phyloP scores from a whole-genome alignment of 2,797 vertebrate species.

The Anolis apletophallus region DNA sequence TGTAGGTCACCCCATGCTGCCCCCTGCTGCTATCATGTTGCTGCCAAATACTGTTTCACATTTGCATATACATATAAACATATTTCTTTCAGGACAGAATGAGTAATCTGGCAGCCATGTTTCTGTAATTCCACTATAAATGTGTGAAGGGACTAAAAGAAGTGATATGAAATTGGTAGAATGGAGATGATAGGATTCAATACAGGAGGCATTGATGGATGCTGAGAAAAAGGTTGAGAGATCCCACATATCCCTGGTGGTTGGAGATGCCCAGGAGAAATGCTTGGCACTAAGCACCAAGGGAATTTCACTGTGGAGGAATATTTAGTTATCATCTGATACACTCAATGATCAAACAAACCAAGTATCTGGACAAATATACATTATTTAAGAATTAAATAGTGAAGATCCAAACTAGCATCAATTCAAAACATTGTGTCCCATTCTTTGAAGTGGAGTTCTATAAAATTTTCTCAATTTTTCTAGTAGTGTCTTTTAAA shows the following conservation, averaged over 20 bases:
- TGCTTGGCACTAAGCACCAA: conserved; percentile 64
- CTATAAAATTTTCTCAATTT: conserved; percentile 22
- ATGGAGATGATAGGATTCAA: conserved; percentile 47
- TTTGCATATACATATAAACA: conserved; percentile 59
- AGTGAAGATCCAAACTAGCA: conserved; percentile 49
- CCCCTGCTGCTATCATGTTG: conserved; percentile 53
- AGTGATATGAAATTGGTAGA: conserved; percentile 33
- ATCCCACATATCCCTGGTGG: conserved; percentile 33
- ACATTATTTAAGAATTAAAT: conserved; percentile 60
- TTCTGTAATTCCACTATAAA: conserved; percentile 61
- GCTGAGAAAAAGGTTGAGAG: conserved; percentile 46
- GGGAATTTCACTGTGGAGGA: conserved; percentile 59
- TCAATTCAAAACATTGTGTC: conserved; percentile 43
- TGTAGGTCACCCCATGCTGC: conserved; percentile 68
- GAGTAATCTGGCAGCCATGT: conserved; percentile 67
- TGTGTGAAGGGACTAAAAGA: conserved; percentile 55
- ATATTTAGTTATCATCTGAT: conserved; percentile 62
- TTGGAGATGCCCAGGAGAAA: conserved; percentile 64
- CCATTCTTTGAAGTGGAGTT: conserved; percentile 28
- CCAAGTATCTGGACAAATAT: conserved; percentile 62
- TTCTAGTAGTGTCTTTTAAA: conserved; percentile 23
- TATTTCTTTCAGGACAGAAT: conserved; percentile 59
- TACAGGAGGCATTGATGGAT: conserved; percentile 37
- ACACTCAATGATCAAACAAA: conserved; percentile 45
- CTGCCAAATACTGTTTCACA: conserved; percentile 60